Base-by-base conservation (phyloP, 2,888 invertebrate species). In the Perizoma flavofasciatum region DNA sequence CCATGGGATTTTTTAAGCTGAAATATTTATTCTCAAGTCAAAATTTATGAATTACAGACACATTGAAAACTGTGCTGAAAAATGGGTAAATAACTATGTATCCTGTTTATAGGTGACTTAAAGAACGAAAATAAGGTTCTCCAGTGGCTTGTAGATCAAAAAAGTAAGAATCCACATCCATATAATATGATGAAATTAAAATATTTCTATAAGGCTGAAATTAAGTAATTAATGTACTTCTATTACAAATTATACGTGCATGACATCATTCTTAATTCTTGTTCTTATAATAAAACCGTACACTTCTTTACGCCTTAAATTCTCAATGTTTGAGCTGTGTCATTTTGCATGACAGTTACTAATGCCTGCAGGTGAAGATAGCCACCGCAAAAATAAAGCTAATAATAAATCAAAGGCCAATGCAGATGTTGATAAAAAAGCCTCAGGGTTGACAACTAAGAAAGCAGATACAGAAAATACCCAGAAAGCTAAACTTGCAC, bases 91-190 rank as follows among this genome's bases (percentile, higher is more conserved):
- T 65, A 83, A 81, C 69, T 67, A 68, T 75, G 76, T 85, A 74
- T 88, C 81, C 85, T 88, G 82, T 91, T 92, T 95, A 94, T 95
- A 97, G 97, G 97, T 94, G 96, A 97, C 95, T 96, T 97, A 94
- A 96, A 95, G 95, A 96, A 97, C 90, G 97, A 97, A 95, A 96
- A 96, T 93, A 96, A 96, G 94, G 97, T 98, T 94, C 95, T 98
- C 94, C 96, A 96, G 94, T 98, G 97, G 97, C 96, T 98, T 93
- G 94, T 97, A 94, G 96, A 96, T 94, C 97, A 97, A 94, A 97
- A 97, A 96, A 97, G 97, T 97, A 97, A 97, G 97, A 94, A 94
- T 92, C 93, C 93, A 93, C 92, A 92, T 91, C 93, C 91, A 90
- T 91, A 86, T 87, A 79, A 76, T 58, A 56, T 81, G 83, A 79